A percentile compares a stretch with the other conserved stretches of the same genome.
Conservation (phyloP, 2,888 invertebrate genomes). For the Chymomyza fuscimana region DNA sequence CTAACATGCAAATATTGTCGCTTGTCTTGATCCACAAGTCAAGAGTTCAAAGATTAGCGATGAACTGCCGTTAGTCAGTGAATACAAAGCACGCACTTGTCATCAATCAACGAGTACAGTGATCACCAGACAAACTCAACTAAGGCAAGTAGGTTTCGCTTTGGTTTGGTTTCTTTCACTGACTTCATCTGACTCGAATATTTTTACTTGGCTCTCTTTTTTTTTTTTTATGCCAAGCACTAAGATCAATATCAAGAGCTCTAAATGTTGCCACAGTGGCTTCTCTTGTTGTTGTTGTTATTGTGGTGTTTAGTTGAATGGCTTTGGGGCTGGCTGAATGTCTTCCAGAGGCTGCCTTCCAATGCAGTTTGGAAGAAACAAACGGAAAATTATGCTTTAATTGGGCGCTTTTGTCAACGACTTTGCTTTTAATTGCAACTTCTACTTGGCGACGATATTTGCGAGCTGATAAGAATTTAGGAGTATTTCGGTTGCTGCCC, state of each 20-base stretch:
- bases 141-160: neutral
- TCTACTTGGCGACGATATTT: neutral
- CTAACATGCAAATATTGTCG: neutral
- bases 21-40: constrained; percentile 18
- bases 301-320: constrained; percentile 14
- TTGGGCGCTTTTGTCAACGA: constrained; percentile 68
- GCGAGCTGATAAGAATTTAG: neutral
- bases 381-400: constrained; percentile 69
- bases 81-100: constrained; percentile 44
- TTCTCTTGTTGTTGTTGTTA: constrained; percentile 1
- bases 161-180: constrained; percentile 1
- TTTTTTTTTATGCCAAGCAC: neutral
- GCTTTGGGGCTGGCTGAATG: neutral
- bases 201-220: neutral
- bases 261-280: constrained; percentile 1
- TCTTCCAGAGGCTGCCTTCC: too few species aligned
- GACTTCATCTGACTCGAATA: constrained; percentile 6
- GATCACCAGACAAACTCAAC: neutral
- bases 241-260: constrained; percentile 32
- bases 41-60: constrained; percentile 17
- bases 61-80: constrained; percentile 3
- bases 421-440: constrained; percentile 52
- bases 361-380: constrained; percentile 26
- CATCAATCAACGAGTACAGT: neutral
- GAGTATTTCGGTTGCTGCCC: neutral